Percentiles rank a stretch among this genome's conserved stretches.
Conservation (phyloP, 1,140 invertebrate species). For the Andrena cerasifolii region DNA sequence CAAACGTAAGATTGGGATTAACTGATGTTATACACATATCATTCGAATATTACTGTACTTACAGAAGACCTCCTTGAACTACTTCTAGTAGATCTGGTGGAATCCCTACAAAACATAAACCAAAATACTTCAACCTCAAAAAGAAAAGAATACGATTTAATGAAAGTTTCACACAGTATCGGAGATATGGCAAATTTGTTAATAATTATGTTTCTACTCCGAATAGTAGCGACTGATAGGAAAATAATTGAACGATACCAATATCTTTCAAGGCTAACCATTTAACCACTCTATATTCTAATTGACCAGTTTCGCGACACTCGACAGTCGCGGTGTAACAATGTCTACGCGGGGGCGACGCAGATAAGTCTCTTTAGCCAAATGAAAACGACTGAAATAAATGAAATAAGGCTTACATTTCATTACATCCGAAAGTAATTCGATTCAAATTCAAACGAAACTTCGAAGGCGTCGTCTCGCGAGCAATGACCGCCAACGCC, state of each 20-base stretch:
- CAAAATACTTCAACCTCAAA: conserved; percentile 31
- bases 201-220: background rate
- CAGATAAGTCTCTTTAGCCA: background rate
- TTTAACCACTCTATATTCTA: background rate
- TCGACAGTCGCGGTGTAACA: background rate
- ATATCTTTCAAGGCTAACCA: background rate
- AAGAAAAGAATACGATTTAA: background rate
- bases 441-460: conserved; percentile 22
- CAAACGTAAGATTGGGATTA: background rate
- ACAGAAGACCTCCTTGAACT: conserved; percentile 62
- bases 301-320: background rate
- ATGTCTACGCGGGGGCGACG: background rate
- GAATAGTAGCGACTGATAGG: background rate
- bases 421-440: conserved; percentile 11
- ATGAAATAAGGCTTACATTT: conserved; percentile 53
- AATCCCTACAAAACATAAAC: conserved; percentile 37
- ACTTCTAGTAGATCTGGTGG: conserved; percentile 35
- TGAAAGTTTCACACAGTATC: background rate
- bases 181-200: no score
- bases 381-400: conserved; percentile 12
- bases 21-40: background rate
- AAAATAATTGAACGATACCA: conserved; percentile 3
- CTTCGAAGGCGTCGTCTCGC: background rate
- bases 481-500: background rate
- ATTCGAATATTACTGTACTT: conserved; percentile 34